Conservation (phyloP, 2,797 vertebrate genomes). For the Hirundo rustica region DNA sequence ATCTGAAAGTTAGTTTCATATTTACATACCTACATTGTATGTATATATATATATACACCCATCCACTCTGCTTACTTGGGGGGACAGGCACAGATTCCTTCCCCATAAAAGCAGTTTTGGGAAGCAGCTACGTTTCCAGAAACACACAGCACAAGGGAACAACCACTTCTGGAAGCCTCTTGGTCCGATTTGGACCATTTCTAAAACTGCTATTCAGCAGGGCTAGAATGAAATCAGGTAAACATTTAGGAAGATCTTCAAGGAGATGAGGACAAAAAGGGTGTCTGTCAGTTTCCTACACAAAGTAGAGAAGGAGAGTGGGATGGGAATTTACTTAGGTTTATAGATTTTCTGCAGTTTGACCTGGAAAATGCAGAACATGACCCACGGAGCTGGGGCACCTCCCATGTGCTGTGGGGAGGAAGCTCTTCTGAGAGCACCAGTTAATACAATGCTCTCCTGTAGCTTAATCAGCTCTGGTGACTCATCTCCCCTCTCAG, state of each 20-base stretch:
- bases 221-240: background rate
- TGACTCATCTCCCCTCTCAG: background rate
- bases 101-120: background rate
- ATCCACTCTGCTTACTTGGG: background rate
- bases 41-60: too few relatives aligned
- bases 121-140: background rate
- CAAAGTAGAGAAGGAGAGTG: background rate
- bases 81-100: background rate
- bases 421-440: background rate
- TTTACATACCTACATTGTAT: background rate
- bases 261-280: background rate
- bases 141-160: background rate
- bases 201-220: background rate
- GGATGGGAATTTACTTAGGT: background rate
- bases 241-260: background rate
- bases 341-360: background rate
- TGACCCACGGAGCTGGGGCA: rapidly evolving
- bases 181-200: background rate
- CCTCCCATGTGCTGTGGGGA: background rate
- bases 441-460: background rate
- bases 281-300: background rate
- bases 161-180: background rate
- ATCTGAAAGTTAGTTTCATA: background rate
- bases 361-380: background rate
- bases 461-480: background rate